Evolutionary conservation across 2,113 vertebrate species (phyloP), one percentile per base, ranked within the genome.

Genomic region (Aspiorhynchus laticeps): DNA sequence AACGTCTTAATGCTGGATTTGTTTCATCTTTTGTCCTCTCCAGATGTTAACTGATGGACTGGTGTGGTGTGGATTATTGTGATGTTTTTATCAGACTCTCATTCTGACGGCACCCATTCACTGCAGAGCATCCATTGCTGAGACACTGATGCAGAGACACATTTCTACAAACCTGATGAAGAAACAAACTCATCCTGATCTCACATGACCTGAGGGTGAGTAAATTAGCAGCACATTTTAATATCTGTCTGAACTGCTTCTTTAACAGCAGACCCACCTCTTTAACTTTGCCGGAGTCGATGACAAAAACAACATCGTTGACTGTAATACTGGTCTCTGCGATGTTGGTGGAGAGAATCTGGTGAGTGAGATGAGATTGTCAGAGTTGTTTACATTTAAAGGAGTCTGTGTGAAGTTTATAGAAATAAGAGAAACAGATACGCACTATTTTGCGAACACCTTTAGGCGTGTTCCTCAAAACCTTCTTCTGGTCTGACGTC

Each of bases 331-430:
- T 99, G 5, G 97, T 99, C 94, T 99, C 98, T 43, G 98, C 97
- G 88, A 99, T 98, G 93, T 97, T 98, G 11, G 98, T 99, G 1
- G 98, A 98, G 88, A 99, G 97, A 91, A 99, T 98, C 98, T 99
- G 48, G 4, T 6, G 76, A 33, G 0, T 0, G 76, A 78, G 28
- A 53, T 0, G 24, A 76, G 6, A 15, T 9, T 8, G 12, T 26
- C 0, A 4, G 11, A 26, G 24, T 7, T 46, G 73, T 7, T n/a
- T 4, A 2, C 8, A 43, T 43, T 26, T 46, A 15, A 6, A 33
- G 15, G 17, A 33, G 14, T 79, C 3, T 11, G 15, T 51, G 75
- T 78, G 75, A 10, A 31, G 17, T 24, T 24, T 5, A 73, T 2
- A 56, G 28, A 36, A 31, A 24, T 3, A 41, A 21, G 41, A 7